Evolutionary conservation across 2,888 invertebrate genomes (phyloP).

Genomic region (Odontocerum albicorne): DNA sequence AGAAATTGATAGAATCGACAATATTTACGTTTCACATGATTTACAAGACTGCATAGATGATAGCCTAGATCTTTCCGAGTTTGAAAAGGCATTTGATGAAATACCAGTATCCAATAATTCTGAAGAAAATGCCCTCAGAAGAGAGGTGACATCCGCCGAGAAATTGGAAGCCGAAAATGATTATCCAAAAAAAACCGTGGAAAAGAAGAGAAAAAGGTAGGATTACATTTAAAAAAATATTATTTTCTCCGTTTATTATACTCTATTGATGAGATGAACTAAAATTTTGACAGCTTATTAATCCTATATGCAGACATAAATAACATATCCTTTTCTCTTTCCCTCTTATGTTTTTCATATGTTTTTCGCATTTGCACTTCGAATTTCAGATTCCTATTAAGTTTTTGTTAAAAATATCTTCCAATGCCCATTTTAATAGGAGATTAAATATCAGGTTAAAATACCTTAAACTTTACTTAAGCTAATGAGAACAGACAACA

Average conservation of each 20-base stretch:
- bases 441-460: constrained; percentile 29
- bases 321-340: constrained; percentile 25
- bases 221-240: constrained; percentile 2
- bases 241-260: constrained; percentile 13
- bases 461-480: not conserved
- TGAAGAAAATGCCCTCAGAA: constrained; percentile 38
- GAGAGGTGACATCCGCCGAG: constrained; percentile 31
- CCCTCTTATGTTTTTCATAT: constrained; percentile 10
- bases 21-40: constrained; percentile 54
- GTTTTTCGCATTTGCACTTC: constrained; percentile 12
- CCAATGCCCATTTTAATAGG: constrained; percentile 36
- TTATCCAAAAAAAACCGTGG: constrained; percentile 16
- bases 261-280: no score
- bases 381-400: constrained; percentile 21
- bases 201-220: constrained; percentile 23
- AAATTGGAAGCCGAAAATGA: constrained; percentile 33
- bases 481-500: no score
- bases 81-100: constrained; percentile 54
- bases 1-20: constrained; percentile 39
- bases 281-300: constrained; percentile 10
- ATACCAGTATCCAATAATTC: constrained; percentile 44
- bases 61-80: constrained; percentile 48
- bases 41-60: constrained; percentile 57
- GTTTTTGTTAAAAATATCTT: constrained; percentile 37
- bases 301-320: constrained; percentile 22